phyloP scores from a whole-genome alignment of 2,888 invertebrate genomes.

The Elegia similella region DNA sequence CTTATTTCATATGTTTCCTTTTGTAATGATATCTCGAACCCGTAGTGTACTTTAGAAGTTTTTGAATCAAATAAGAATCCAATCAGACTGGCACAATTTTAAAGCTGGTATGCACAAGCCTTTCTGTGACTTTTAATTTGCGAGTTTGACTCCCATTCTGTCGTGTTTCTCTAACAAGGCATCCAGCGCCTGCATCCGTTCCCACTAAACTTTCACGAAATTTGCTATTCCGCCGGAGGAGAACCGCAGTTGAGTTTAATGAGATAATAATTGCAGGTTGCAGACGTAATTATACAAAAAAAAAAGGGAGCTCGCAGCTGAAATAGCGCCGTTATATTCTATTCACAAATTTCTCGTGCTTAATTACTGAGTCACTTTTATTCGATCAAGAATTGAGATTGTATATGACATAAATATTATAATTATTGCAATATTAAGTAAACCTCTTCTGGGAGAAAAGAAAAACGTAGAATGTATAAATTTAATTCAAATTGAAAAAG shows the following conservation, averaged over 20 bases:
- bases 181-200: neutral
- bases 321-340: neutral
- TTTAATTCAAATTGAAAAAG: no score
- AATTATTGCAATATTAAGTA: no score
- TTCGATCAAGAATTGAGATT: no score
- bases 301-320: neutral
- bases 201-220: neutral
- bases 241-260: neutral
- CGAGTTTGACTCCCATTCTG: neutral
- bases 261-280: neutral
- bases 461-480: no score
- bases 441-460: no score
- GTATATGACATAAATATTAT: no score
- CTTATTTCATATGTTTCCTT: no score
- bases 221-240: neutral
- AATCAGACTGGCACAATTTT: no score
- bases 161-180: neutral
- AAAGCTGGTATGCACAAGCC: neutral
- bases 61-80: no score
- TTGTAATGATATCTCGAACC: no score
- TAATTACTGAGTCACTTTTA: no score
- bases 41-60: no score
- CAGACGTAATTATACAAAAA: neutral
- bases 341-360: neutral
- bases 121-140: neutral